Conservation (phyloP, 2,888 invertebrate species). For the Tetranychus piercei region DNA sequence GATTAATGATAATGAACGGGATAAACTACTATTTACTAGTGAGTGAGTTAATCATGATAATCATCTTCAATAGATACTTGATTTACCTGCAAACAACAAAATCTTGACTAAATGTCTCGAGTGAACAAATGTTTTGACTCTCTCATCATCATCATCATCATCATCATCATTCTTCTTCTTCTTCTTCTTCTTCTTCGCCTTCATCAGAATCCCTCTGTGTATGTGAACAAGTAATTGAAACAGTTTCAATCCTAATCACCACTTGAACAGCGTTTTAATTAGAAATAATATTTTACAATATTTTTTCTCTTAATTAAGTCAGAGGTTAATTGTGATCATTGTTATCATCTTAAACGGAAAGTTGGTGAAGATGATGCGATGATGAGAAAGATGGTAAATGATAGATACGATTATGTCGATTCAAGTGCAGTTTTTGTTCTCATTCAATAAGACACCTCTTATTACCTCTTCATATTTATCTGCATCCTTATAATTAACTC, state of each 20-base stretch:
- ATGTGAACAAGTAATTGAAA: not conserved
- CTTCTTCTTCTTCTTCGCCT: not conserved
- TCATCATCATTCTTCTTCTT: no score
- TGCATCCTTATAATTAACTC: not conserved
- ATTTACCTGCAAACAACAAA: not conserved
- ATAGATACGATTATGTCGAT: not conserved
- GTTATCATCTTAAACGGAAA: not conserved
- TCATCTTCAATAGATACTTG: not conserved
- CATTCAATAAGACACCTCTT: not conserved
- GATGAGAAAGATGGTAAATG: not conserved
- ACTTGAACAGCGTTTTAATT: not conserved
- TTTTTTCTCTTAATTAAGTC: not conserved
- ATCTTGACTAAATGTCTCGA: not conserved
- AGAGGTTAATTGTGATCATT: not conserved
- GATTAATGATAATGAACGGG: no score
- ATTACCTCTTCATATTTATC: not conserved
- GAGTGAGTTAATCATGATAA: constrained; percentile 1
- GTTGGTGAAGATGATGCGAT: not conserved
- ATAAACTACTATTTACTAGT: not conserved
- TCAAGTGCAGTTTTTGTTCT: not conserved
- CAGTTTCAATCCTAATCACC: not conserved
- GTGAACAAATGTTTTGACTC: not conserved
- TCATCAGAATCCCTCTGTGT: not conserved
- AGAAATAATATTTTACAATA: not conserved
- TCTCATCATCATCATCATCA: not conserved